Evolutionary conservation across 2,797 vertebrate genomes (phyloP), one percentile per base, ranked within the genome.

Genomic region (Cossypha niveicapilla): DNA sequence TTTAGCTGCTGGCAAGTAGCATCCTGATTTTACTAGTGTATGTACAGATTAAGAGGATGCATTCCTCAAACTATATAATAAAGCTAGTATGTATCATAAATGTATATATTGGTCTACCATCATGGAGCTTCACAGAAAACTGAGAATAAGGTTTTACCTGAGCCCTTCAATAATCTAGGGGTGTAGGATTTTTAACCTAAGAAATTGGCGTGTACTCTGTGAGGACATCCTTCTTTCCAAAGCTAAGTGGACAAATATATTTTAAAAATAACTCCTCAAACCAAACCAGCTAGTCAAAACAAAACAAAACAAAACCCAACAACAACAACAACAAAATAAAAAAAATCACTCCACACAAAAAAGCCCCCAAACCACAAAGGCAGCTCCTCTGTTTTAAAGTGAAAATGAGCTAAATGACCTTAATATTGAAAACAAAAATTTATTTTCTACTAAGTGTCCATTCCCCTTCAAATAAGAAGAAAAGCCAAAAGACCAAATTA

Each of bases 351-450:
- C 37, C 37, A 37, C 5, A 42, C 4, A 74, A 7, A 66, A 68
- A 3, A 0, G 1, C 2, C 12, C 14, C 24, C 15, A 22, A 51
- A 6, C 10, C 6, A 53, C 7, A 11, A 80, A 42, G 32, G 34
- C 56, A 88, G 47, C 3, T 47, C 21, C 60, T 76, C 23, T 63
- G 3, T 27, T 72, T 30, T 24, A 14, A 61, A 66, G 13, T 25
- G 19, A 28, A 72, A 76, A 82, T 25, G 1, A 51, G 19, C 27
- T 65, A 61, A 48, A 86, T 21, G 0, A 56, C 35, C 18, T 24
- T 45, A 48, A 62, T 53, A n/a, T 67, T 35, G 9, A 42, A 83
- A 72, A 73, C 8, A 48, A 44, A 80, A 22, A 16, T 0, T 7
- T 13, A 17, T 71, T 82, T 94, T 75, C 39, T 71, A 80, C 9